A percentile compares a stretch with the other conserved stretches of the same genome.
phyloP scores from a whole-genome alignment of 2,113 vertebrate genomes.

The Brachypodius melanocephalos region DNA sequence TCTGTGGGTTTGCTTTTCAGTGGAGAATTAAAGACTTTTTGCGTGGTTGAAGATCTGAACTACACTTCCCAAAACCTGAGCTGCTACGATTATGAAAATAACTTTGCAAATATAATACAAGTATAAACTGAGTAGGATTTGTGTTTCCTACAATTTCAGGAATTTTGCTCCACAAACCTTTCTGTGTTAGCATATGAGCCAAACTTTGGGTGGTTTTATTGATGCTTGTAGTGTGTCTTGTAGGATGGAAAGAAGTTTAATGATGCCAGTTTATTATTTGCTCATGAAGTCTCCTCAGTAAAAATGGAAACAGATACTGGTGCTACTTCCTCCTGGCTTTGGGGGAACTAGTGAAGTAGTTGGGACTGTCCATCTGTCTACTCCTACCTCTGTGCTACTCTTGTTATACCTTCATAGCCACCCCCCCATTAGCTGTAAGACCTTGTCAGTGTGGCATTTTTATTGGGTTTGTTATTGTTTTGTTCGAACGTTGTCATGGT shows the following conservation, averaged over 20 bases:
- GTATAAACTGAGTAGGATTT: not conserved
- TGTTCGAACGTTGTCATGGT: not conserved
- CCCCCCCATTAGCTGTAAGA: rapidly evolving
- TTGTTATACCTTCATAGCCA: not conserved
- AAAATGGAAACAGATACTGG: not conserved
- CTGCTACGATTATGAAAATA: not conserved
- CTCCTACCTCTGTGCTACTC: not conserved
- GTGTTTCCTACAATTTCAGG: not conserved
- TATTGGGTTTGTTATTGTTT: not conserved
- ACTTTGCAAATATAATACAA: not conserved
- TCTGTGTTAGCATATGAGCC: not conserved
- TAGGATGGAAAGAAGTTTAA: not conserved
- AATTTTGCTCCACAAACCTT: not conserved
- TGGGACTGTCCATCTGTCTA: not conserved
- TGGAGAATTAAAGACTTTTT: not conserved
- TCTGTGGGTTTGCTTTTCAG: not conserved
- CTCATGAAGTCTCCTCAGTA: not conserved
- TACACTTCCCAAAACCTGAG: not conserved
- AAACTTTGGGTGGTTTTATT: not conserved
- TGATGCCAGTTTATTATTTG: not conserved
- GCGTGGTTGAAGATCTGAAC: not conserved
- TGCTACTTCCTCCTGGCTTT: not conserved
- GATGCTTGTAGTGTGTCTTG: not conserved
- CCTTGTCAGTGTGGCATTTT: not conserved
- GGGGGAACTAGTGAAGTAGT: not conserved